Evolutionary conservation across 37 sponge, comb jelly and placozoan species (phyloP), one percentile per base, ranked within the genome.

Genomic region (Trichoplax adhaerens): DNA sequence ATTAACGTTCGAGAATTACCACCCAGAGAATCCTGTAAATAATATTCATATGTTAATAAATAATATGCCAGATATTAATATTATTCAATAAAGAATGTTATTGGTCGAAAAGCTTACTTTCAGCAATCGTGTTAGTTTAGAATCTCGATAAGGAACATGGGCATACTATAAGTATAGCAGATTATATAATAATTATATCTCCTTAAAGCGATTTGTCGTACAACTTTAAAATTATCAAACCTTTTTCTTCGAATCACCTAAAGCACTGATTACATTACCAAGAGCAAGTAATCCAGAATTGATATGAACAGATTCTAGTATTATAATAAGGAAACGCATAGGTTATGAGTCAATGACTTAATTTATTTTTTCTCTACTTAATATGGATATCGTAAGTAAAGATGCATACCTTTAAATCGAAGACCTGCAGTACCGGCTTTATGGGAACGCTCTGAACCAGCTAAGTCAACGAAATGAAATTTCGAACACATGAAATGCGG

Each of bases 391-490:
- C 10, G 58, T 47, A 53, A 5, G 4, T 48, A 64, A 70, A 5
- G 46, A 54, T 29, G 58, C 8, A 57, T 61, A 10, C 5, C 88
- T 75, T 81, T 88, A 61, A 88, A 83, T 56, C 88, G 79, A 58
- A 81, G 80, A 53, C 84, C 88, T 46, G 57, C 66, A 71, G 81
- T 88, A 29, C 79, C 82, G 8, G 88, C 81, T 6, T 66, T 60
- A 3, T 69, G 65, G 10, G 62, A n/a, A 12, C 86, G 56, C 70
- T 85, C 86, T 50, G 86, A 82, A 12, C 83, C 85, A 49, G 86
- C 91, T 29, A 88, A 71, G 54, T 88, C 88, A 50, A 88, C 88
- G 73, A 88, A 88, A 70, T 83, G 81, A 48, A 88, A 83, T 77
- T 88, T 88, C 52, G 79, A 70, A 50, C 74, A 51, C 3, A 76